A percentile compares a stretch with the other conserved stretches of the same genome.
These are phyloP conservation scores for Aromia moschata DNA, from an alignment of 2,888 invertebrate genomes.

Conservation along the genomic window DNA sequence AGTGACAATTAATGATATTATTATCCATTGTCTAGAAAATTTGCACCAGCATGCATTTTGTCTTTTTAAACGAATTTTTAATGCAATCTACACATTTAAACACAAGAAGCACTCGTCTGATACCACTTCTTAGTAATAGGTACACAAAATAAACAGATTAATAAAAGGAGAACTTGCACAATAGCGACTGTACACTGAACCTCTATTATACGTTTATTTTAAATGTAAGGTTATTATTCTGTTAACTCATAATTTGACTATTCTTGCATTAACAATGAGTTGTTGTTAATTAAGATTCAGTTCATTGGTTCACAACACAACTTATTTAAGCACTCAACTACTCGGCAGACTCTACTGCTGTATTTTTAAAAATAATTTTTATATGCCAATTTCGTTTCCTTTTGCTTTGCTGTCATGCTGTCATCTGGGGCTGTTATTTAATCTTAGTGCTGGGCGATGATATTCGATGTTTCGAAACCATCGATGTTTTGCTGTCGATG, in stretches of 20 bases:
- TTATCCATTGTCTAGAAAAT: slow-evolving; percentile 56
- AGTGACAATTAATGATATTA: slow-evolving; percentile 44
- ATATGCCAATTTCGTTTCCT: no score
- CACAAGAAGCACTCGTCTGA: neutral
- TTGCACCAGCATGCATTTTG: slow-evolving; percentile 52
- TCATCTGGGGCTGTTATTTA: no score
- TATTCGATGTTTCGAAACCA: no score
- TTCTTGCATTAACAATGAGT: slow-evolving; percentile 18
- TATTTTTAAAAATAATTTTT: no score
- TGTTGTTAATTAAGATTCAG: no score
- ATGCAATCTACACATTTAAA: slow-evolving; percentile 16
- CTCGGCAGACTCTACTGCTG: no score
- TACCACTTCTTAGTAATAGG: neutral
- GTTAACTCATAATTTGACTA: slow-evolving; percentile 16
- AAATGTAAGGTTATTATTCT: slow-evolving; percentile 16
- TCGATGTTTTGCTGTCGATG: no score
- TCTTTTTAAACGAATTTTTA: slow-evolving; percentile 51
- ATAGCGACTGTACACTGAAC: neutral
- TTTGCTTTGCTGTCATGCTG: no score
- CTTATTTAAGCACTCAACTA: no score
- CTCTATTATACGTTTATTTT: slow-evolving; percentile 9
- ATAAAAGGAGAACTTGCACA: slow-evolving; percentile 8
- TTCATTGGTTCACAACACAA: no score
- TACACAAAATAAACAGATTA: slow-evolving; percentile 14
- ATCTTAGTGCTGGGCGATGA: no score